These are phyloP conservation scores for Trichonephila inaurata DNA, from an alignment of 1,140 invertebrate genomes.

Conservation along the genomic window DNA sequence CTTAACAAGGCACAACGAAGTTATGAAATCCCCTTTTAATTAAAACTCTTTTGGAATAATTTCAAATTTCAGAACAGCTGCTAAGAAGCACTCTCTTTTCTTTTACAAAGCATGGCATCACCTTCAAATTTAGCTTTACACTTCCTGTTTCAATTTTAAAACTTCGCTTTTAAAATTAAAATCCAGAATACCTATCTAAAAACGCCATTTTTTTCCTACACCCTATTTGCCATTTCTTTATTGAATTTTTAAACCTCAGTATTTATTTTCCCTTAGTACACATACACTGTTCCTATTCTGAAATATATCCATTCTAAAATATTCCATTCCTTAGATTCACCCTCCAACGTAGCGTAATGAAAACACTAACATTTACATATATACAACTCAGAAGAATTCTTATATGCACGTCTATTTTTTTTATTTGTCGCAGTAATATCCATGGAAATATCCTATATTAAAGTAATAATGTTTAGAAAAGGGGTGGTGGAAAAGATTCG, in stretches of 20 bases:
- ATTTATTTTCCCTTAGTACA: background rate
- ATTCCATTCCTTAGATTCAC: background rate
- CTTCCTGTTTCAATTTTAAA: background rate
- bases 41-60: background rate
- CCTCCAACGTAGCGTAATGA: conserved; percentile 23
- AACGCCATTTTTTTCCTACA: background rate
- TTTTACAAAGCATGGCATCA: background rate
- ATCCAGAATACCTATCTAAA: background rate
- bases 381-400: conserved; percentile 42
- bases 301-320: background rate
- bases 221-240: conserved; percentile 1
- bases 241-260: conserved; percentile 6
- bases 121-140: background rate
- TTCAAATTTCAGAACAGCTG: background rate
- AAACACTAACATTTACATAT: conserved; percentile 65
- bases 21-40: background rate
- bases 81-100: background rate
- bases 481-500: background rate
- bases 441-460: conserved; percentile 61
- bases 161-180: background rate
- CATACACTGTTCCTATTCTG: conserved; percentile 3
- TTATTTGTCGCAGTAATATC: conserved; percentile 8
- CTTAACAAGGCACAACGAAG: background rate
- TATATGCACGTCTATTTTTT: background rate
- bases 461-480: conserved; percentile 57